phyloP scores from a whole-genome alignment of 2,888 invertebrate genomes.

The Omphaloscelis lunosa region DNA sequence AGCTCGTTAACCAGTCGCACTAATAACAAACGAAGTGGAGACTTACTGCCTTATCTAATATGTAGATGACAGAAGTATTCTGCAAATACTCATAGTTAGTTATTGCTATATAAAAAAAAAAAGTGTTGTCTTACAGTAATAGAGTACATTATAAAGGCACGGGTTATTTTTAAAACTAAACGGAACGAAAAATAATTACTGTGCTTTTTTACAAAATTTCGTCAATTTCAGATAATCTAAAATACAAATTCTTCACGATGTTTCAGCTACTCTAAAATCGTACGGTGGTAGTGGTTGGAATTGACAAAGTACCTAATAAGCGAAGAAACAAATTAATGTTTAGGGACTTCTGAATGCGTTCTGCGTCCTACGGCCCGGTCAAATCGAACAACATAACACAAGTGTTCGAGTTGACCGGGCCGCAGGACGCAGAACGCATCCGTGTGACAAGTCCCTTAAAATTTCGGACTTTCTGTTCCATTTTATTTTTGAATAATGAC shows the following conservation, averaged over 20 bases:
- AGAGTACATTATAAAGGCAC: neutral
- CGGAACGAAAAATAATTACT: neutral
- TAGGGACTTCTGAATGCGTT: no score
- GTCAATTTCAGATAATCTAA: neutral
- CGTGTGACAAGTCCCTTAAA: no score
- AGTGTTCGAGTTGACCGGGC: no score
- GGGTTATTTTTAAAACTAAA: neutral
- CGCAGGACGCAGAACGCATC: no score
- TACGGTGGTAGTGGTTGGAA: neutral
- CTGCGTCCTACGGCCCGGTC: no score
- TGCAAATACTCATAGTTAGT: neutral
- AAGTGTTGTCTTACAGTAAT: neutral
- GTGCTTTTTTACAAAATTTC: neutral
- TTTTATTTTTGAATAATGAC: neutral
- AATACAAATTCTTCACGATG: neutral
- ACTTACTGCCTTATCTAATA: neutral
- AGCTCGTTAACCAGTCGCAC: constrained; percentile 42
- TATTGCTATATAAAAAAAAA: neutral
- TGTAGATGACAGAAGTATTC: neutral
- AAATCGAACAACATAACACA: no score
- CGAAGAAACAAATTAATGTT: neutral
- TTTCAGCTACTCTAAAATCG: neutral
- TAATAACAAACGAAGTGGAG: constrained; percentile 33
- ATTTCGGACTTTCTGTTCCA: neutral
- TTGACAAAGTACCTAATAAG: neutral